Conservation (phyloP, 2,797 vertebrate species). For the Phoxinus dragarum region DNA sequence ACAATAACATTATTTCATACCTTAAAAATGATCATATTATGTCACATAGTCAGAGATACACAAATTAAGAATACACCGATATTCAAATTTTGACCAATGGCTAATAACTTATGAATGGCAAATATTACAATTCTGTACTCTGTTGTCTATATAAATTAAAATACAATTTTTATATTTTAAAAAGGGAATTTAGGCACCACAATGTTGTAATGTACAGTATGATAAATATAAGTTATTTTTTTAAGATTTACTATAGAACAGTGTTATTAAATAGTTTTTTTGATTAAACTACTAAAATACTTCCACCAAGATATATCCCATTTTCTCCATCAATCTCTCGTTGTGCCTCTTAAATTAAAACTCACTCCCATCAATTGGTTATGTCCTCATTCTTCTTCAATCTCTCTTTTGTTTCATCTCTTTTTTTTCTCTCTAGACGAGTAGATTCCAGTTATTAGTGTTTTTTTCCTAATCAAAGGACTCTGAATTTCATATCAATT, state of each 20-base stretch:
- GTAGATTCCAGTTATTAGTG: constrained; percentile 37
- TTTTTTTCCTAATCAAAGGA: constrained; percentile 70
- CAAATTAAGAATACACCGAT: background rate
- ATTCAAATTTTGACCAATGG: background rate
- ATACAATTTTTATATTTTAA: background rate
- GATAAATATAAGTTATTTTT: background rate
- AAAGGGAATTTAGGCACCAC: background rate
- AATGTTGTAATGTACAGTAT: background rate
- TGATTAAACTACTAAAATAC: too few relatives aligned
- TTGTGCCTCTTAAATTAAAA: constrained; percentile 66
- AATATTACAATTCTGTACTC: background rate
- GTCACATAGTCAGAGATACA: background rate
- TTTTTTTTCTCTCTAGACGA: constrained; percentile 46
- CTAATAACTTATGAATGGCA: background rate
- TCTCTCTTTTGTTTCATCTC: constrained; percentile 41
- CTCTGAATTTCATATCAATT: constrained; percentile 76
- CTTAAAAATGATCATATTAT: constrained; percentile 5
- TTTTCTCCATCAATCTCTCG: constrained; percentile 53
- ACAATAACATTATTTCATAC: background rate
- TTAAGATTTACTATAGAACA: background rate
- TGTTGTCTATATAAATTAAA: background rate
- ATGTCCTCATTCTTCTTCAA: constrained; percentile 51
- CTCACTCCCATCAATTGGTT: constrained; percentile 66
- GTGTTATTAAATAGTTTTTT: background rate
- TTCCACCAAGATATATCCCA: constrained; percentile 56